Evolutionary conservation across 2,888 invertebrate genomes (phyloP).

Genomic region (Eurois occulta): DNA sequence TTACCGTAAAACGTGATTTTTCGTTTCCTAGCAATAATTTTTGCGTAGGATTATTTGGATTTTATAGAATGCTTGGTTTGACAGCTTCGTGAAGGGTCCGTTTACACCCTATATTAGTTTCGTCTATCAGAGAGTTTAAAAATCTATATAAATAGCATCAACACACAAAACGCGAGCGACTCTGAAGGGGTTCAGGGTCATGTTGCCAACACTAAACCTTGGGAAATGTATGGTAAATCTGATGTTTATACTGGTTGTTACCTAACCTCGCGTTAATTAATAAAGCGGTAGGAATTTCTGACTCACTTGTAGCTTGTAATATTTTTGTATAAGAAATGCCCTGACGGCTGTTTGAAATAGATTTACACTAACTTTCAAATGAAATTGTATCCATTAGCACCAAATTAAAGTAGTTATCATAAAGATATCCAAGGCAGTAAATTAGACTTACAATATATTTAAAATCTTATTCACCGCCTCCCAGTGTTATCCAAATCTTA

Average conservation of each 20-base stretch:
- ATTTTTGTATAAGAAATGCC: neutral
- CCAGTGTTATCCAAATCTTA: conserved; percentile 40
- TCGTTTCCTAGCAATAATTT: too few relatives aligned
- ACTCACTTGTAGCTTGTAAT: neutral
- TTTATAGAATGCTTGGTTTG: too few relatives aligned
- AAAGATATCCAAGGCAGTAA: conserved; percentile 33
- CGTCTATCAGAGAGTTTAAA: neutral
- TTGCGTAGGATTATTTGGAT: too few relatives aligned
- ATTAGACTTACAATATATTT: conserved; percentile 43
- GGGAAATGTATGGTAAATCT: neutral
- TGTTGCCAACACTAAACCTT: neutral
- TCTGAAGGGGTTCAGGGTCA: too few relatives aligned
- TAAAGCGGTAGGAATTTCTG: neutral
- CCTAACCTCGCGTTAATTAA: neutral
- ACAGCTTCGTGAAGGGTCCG: too few relatives aligned
- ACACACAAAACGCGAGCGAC: neutral
- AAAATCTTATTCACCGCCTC: conserved; percentile 42
- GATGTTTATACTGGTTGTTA: neutral
- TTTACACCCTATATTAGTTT: too few relatives aligned
- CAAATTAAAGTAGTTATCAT: conserved; percentile 27
- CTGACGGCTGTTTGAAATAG: neutral
- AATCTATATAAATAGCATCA: neutral
- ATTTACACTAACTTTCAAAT: conserved; percentile 5
- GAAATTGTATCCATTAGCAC: conserved; percentile 31
- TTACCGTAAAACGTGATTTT: too few relatives aligned